These are phyloP conservation scores for Scrobipalpa costella DNA, from an alignment of 2,888 invertebrate genomes.

Conservation along the genomic window DNA sequence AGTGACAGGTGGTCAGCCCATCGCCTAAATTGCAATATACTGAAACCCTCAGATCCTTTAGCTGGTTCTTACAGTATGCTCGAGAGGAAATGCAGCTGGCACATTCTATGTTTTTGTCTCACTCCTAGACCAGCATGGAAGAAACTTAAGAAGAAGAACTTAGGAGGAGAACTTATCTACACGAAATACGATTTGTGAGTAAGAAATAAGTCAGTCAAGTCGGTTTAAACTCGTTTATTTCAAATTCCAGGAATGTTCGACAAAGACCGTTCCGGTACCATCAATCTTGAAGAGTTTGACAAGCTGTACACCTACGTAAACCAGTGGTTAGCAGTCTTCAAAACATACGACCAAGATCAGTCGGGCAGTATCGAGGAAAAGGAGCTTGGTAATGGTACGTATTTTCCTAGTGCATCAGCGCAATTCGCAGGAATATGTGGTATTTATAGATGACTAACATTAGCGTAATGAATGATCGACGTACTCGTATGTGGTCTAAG, in stretches of 20 bases:
- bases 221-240: background rate
- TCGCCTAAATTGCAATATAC: no score
- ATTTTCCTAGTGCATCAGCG: background rate
- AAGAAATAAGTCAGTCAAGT: background rate
- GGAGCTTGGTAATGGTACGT: constrained; percentile 87
- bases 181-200: background rate
- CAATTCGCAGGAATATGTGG: background rate
- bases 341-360: constrained; percentile 91
- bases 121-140: no score
- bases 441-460: background rate
- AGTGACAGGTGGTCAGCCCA: no score
- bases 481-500: no score
- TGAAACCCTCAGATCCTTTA: no score
- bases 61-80: no score
- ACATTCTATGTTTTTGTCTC: no score
- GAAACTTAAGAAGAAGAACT: no score
- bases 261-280: constrained; percentile 90
- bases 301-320: constrained; percentile 93
- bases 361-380: constrained; percentile 91
- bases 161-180: no score
- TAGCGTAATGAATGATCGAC: no score
- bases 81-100: no score
- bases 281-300: constrained; percentile 91
- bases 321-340: constrained; percentile 93
- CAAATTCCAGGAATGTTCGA: constrained; percentile 90